Conservation (phyloP, 1,140 invertebrate genomes). For the Drosophila quadrilineata region DNA sequence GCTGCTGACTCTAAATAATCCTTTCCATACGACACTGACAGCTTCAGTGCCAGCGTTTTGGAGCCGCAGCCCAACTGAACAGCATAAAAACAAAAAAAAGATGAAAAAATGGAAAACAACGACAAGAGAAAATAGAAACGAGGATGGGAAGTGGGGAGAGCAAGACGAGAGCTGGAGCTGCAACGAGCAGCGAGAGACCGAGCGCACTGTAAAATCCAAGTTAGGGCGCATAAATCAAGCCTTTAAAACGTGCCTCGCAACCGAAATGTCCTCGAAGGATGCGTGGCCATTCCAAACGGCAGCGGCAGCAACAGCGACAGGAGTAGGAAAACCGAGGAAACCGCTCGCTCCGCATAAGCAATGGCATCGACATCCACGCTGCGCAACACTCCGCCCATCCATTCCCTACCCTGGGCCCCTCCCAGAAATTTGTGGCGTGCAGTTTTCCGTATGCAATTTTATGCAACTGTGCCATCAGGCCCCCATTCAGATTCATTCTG, state of each 20-base stretch:
- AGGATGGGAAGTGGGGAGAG: not conserved
- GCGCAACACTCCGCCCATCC: too few relatives aligned
- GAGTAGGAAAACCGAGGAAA: slow-evolving; percentile 21
- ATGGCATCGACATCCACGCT: slow-evolving; percentile 48
- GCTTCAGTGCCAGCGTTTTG: slow-evolving; percentile 38
- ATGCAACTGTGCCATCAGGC: slow-evolving; percentile 70
- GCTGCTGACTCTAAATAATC: slow-evolving; percentile 78
- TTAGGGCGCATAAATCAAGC: slow-evolving; percentile 80
- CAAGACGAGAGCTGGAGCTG: not conserved
- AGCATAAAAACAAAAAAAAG: too few relatives aligned
- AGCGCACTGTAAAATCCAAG: slow-evolving; percentile 70
- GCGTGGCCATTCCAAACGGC: slow-evolving; percentile 27
- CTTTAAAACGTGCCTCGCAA: slow-evolving; percentile 80
- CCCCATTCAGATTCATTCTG: too few relatives aligned
- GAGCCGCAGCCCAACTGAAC: slow-evolving; percentile 38
- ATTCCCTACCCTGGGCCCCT: too few relatives aligned
- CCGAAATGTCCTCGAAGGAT: slow-evolving; percentile 76
- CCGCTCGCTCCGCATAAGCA: slow-evolving; percentile 20
- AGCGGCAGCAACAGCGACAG: not conserved
- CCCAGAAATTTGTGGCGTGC: slow-evolving; percentile 61
- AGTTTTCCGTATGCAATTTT: slow-evolving; percentile 76
- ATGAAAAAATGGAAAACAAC: too few relatives aligned
- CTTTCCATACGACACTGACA: slow-evolving; percentile 67
- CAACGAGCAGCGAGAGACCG: slow-evolving; percentile 26
- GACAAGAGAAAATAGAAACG: slow-evolving; percentile 24